Base-by-base conservation (phyloP, 2,888 invertebrate genomes). In the Lycia hirtaria region DNA sequence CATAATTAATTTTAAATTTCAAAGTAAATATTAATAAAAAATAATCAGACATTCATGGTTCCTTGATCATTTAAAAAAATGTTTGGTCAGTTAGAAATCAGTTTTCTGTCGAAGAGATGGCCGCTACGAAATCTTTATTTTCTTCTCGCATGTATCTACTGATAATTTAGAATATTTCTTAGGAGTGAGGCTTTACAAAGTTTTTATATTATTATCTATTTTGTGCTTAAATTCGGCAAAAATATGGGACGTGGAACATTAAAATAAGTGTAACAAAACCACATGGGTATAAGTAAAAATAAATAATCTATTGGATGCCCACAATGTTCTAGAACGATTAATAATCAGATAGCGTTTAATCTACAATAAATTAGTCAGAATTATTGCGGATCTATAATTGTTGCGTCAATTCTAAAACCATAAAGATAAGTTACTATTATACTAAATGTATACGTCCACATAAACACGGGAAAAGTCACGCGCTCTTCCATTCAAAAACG, bases 371-470 rank as follows among this genome's bases (percentile, higher is more conserved):
- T 41, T 20, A 45, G 28, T 48, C 41, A 45, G 26, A 37, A 49
- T 52, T 37, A 54, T 12, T 35, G 4, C 35, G 35, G 17, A 47
- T 45, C 40, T 37, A 47, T 49, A 54, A 32, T 49, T 50, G 52
- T 48, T 49, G 50, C 51, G 33, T 60, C 12, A 45, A 54, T 53
- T 41, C 30, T 59, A 56, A 59, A 63, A 55, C 26, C 14, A 59
- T 51, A 56, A 48, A 57, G 56, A 61, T 54, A 44, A 40, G 37
- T 22, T 30, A 49, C 28, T 19, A n/a, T n/a, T n/a, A n/a, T n/a
- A n/a, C n/a, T n/a, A n/a, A n/a, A n/a, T n/a, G n/a, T n/a, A n/a
- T n/a, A n/a, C n/a, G n/a, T n/a, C n/a, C n/a, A n/a, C n/a, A 12
- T 14, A 7, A 40, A 40, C 14, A 38, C n/a, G 19, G 20, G 4